These are phyloP conservation scores for Spinus olivaceus DNA, from an alignment of 2,797 vertebrate species.

Conservation along the genomic window DNA sequence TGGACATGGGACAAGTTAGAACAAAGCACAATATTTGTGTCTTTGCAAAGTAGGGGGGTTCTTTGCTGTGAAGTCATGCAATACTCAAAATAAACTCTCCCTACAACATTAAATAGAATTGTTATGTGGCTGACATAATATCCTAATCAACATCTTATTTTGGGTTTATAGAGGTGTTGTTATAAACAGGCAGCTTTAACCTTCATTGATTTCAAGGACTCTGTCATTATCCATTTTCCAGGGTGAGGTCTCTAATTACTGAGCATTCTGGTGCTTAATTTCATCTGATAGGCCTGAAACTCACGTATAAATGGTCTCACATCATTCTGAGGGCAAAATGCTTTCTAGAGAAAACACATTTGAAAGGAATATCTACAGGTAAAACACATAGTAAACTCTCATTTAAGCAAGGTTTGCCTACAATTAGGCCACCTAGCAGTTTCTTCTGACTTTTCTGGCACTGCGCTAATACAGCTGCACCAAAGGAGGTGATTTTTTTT, in stretches of 20 bases:
- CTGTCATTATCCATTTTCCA: conserved; percentile 74
- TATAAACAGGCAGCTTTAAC: conserved; percentile 70
- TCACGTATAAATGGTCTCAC: conserved; percentile 27
- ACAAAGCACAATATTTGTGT: not conserved
- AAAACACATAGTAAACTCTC: not conserved
- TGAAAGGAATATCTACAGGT: not conserved
- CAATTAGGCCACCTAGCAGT: not conserved
- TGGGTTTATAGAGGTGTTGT: conserved; percentile 49
- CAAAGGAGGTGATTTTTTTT: not conserved
- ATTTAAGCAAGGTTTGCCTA: not conserved
- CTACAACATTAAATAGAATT: conserved; percentile 62
- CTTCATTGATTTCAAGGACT: conserved; percentile 81
- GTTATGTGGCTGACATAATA: conserved; percentile 58
- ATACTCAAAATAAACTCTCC: conserved; percentile 56
- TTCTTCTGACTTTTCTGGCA: not conserved
- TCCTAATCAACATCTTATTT: conserved; percentile 67
- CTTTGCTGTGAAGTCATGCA: conserved; percentile 24
- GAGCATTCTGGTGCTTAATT: conserved; percentile 65
- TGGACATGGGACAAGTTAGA: not conserved
- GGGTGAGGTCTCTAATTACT: conserved; percentile 74
- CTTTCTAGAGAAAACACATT: conserved; percentile 27
- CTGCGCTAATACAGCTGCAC: not conserved
- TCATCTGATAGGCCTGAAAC: conserved; percentile 61
- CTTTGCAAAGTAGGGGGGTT: not conserved
- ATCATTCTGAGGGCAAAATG: conserved; percentile 26